These are phyloP conservation scores for Petrocephalus schoutedeni DNA, from an alignment of 2,797 vertebrate genomes.

Conservation along the genomic window DNA sequence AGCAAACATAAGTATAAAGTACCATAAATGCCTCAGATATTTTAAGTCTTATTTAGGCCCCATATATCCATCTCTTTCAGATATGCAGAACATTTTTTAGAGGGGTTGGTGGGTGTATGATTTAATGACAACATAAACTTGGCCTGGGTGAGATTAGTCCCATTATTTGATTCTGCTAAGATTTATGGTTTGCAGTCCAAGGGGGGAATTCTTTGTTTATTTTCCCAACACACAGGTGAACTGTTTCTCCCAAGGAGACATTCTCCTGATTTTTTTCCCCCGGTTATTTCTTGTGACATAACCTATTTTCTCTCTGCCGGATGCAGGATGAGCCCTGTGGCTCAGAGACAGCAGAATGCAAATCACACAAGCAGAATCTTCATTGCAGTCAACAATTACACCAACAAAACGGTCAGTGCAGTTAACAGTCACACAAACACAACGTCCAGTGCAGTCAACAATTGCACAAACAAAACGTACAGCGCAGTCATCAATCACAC, in stretches of 20 bases:
- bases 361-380: not conserved
- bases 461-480: not conserved
- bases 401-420: not conserved
- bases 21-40: not conserved
- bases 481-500: not conserved
- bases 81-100: not conserved
- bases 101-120: not conserved
- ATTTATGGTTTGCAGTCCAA: conserved; percentile 14
- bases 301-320: conserved; percentile 50
- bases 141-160: not conserved
- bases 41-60: not conserved
- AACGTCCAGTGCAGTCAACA: no score
- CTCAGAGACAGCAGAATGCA: conserved; percentile 13
- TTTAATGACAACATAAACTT: not conserved
- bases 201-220: conserved; percentile 4
- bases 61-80: not conserved
- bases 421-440: no score
- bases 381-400: no score
- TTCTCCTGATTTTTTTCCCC: conserved; percentile 38
- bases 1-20: not conserved
- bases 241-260: conserved; percentile 32
- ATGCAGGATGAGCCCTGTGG: conserved; percentile 41
- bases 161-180: not conserved
- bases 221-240: conserved; percentile 33
- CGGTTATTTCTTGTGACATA: conserved; percentile 46